A percentile compares a stretch with the other conserved stretches of the same genome.
These are phyloP conservation scores for Drosophila pandora DNA, from an alignment of 1,140 invertebrate genomes.

Conservation along the genomic window DNA sequence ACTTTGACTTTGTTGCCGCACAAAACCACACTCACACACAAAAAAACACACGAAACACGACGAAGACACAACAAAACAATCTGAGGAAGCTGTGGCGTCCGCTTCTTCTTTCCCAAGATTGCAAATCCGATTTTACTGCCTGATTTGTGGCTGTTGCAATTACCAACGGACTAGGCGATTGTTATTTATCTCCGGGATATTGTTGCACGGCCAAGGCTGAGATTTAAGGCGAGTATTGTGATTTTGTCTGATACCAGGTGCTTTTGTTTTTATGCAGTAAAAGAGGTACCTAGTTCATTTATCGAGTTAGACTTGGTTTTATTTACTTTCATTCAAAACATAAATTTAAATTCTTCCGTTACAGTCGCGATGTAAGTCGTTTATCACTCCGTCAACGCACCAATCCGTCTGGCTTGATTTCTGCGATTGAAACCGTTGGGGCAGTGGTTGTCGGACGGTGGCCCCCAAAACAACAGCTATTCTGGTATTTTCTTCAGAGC, in stretches of 20 bases:
- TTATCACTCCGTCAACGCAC: not conserved
- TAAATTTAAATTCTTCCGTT: not conserved
- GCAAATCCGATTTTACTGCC: conserved; percentile 36
- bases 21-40: conserved; percentile 19
- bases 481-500: too few relatives aligned
- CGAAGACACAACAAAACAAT: conserved; percentile 49
- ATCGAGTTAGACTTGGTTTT: not conserved
- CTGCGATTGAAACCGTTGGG: not conserved
- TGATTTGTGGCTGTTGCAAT: conserved; percentile 34
- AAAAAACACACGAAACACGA: not conserved
- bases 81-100: conserved; percentile 46
- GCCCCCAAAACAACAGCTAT: too few relatives aligned
- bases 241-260: too few relatives aligned
- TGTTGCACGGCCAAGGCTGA: not conserved
- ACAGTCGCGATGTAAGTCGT: not conserved
- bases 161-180: conserved; percentile 1
- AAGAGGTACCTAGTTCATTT: not conserved
- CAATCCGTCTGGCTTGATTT: not conserved
- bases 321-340: not conserved
- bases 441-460: too few relatives aligned
- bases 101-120: conserved; percentile 29
- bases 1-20: conserved; percentile 52
- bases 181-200: not conserved
- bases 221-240: not conserved
- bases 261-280: not conserved